phyloP scores from a whole-genome alignment of 2,888 invertebrate genomes.

The Drosophila hamatofila region DNA sequence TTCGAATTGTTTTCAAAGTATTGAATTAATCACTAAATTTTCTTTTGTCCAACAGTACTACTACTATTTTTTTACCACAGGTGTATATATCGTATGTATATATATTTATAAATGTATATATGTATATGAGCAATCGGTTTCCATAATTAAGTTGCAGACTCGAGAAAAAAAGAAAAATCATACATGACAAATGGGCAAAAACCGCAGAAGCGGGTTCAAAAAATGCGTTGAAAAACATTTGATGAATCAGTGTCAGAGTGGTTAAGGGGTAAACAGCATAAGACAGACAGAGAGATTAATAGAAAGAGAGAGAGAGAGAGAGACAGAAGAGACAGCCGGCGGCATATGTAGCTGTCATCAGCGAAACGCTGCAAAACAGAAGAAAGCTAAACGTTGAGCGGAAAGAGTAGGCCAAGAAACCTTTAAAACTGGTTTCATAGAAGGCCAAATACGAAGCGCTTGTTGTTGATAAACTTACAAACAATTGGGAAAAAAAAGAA shows the following conservation, averaged over 20 bases:
- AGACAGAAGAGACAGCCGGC: conserved; percentile 29
- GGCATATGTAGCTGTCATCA: conserved; percentile 76
- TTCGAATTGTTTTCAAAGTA: too few species aligned
- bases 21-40: too few species aligned
- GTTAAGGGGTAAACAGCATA: neutral
- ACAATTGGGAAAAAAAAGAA: conserved; percentile 56
- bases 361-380: conserved; percentile 71
- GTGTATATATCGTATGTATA: neutral
- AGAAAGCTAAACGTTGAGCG: conserved; percentile 71
- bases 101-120: neutral
- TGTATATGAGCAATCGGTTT: conserved; percentile 4
- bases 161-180: conserved; percentile 18
- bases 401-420: conserved; percentile 67
- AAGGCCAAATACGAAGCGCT: conserved; percentile 61
- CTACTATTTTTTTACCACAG: too few species aligned
- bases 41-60: too few species aligned
- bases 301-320: neutral
- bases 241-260: conserved; percentile 59
- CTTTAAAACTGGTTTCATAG: conserved; percentile 74
- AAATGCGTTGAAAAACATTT: conserved; percentile 45
- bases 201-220: conserved; percentile 28
- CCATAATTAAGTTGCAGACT: conserved; percentile 13
- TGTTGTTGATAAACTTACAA: conserved; percentile 58
- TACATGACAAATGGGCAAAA: conserved; percentile 43
- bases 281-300: neutral